Evolutionary conservation across 2,113 vertebrate genomes (phyloP).

Genomic region (Nothocercus nigrocapillus): DNA sequence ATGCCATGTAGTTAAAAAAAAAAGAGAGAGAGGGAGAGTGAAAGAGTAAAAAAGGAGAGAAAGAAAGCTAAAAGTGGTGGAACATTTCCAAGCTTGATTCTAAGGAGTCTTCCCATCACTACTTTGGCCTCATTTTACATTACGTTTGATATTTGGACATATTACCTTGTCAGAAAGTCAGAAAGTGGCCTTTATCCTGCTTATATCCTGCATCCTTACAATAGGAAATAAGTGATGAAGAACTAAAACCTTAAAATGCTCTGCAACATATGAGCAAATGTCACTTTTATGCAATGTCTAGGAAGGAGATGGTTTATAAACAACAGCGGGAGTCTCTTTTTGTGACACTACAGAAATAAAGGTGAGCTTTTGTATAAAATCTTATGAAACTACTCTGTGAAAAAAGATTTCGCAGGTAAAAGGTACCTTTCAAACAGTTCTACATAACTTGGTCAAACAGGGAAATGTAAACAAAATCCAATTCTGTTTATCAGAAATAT

Average conservation of each 20-base stretch:
- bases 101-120: neutral
- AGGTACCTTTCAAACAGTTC: neutral
- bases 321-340: neutral
- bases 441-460: neutral
- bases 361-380: neutral
- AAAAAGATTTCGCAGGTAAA: neutral
- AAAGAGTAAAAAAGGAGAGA: neutral
- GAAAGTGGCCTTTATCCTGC: neutral
- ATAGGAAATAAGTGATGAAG: neutral
- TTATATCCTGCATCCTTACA: neutral
- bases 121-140: neutral
- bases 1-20: neutral
- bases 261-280: neutral
- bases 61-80: neutral
- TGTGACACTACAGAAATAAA: neutral
- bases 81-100: neutral
- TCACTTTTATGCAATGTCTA: neutral
- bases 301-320: neutral
- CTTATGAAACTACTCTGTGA: neutral
- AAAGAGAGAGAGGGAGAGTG: neutral
- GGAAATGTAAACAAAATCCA: neutral
- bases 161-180: neutral
- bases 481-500: neutral
- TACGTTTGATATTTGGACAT: neutral
- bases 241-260: neutral